Base-by-base conservation (phyloP, 92 coral and sea anemone genomes). In the Umimayanthus chanpuru region DNA sequence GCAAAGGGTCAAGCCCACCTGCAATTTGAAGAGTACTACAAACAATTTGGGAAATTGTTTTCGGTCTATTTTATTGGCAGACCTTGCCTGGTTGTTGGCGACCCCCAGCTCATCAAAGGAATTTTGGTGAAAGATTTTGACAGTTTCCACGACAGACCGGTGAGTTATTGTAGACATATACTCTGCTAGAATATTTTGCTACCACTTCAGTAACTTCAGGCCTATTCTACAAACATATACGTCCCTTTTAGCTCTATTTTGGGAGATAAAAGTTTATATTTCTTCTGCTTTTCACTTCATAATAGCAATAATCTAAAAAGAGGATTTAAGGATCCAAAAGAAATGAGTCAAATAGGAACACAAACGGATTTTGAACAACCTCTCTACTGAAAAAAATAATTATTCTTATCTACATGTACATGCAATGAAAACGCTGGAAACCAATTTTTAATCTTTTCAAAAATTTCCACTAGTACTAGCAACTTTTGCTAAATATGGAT, bases 81-180 rank as follows among this genome's bases (percentile, higher is more conserved):
- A 0, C 79, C 91, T 11, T 70, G 80, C 65, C 58, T 88, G 36
- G 86, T 91, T 16, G 86, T 85, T 5, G 43, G 85, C 4, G 93
- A 92, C n/a, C 93, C 93, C 10, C 91, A 90, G 84, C 86, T 92
- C 86, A 83, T 92, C 74, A 92, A 90, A 85, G 88, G 82, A 10
- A 75, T 90, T 25, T 32, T 88, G 80, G 93, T 92, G 80, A 90
- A 92, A 58, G 73, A 90, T 39, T 92, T 92, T 76, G 93, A 82
- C 73, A 89, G 90, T 26, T 92, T 92, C 77, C 81, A 70, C 16
- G 89, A 90, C 61, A 64, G 94, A 77, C 68, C 90, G 74, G 93
- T 91, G 72, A 67, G 93, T 82, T 61, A 4, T 20, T 3, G 26
- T 25, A 61, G 26, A 61, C 0, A 16, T 61, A 2, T 55, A 8